These are phyloP conservation scores for Sturmia bella DNA, from an alignment of 2,888 invertebrate species.

Conservation along the genomic window DNA sequence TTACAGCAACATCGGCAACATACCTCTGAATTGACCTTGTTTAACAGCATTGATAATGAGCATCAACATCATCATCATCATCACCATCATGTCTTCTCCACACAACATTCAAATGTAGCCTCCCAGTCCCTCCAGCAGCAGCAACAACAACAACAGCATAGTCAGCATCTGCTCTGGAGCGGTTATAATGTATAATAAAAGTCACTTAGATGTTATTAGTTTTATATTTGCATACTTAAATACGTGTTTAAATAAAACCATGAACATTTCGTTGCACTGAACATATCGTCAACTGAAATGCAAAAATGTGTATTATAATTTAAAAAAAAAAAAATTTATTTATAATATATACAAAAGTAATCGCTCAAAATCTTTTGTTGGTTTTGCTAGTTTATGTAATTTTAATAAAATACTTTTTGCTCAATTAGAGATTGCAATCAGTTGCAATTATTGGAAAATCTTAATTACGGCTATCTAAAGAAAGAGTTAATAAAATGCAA, in stretches of 20 bases:
- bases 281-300: no score
- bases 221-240: constrained; percentile 26
- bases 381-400: no score
- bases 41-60: constrained; percentile 28
- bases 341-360: no score
- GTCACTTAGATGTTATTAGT: constrained; percentile 54
- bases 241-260: no score
- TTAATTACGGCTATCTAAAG: no score
- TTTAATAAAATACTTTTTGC: no score
- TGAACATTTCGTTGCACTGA: no score
- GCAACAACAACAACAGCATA: constrained; percentile 48
- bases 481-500: no score
- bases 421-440: no score
- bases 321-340: background rate
- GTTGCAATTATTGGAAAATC: no score
- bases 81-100: constrained; percentile 11
- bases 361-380: no score
- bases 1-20: constrained; percentile 42
- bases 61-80: constrained; percentile 23
- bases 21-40: constrained; percentile 35
- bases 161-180: constrained; percentile 43
- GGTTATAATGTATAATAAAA: constrained; percentile 61
- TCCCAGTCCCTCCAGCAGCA: constrained; percentile 59
- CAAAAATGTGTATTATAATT: background rate
- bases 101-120: constrained; percentile 19